Conservation (phyloP, 2,797 vertebrate species). For the Pangasius macronema region DNA sequence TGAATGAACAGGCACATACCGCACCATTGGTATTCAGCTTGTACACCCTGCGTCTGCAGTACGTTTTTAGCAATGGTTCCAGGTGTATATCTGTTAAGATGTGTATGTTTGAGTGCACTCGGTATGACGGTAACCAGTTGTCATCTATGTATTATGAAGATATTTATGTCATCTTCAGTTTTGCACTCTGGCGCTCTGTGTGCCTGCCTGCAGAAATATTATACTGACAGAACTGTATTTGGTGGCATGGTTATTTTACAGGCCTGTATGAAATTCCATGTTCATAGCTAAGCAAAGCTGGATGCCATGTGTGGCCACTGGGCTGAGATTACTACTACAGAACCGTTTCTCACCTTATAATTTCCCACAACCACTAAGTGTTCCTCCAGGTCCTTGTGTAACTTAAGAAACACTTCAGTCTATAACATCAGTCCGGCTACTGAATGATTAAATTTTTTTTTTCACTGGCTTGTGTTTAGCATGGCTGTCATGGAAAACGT, state of each 20-base stretch:
- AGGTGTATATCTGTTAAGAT: too few relatives aligned
- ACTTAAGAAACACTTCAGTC: not conserved
- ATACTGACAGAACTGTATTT: not conserved
- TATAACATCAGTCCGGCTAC: not conserved
- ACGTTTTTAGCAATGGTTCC: not conserved
- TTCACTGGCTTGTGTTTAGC: not conserved
- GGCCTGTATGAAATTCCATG: not conserved
- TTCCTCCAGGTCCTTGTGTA: not conserved
- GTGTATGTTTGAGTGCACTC: too few relatives aligned
- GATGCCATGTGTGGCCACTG: not conserved
- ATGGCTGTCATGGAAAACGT: too few relatives aligned
- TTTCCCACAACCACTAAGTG: not conserved
- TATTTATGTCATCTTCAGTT: not conserved
- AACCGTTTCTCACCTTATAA: not conserved
- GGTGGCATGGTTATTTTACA: not conserved
- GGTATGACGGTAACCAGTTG: not conserved
- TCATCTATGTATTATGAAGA: not conserved
- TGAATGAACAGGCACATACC: not conserved
- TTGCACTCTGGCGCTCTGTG: not conserved
- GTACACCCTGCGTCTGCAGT: not conserved
- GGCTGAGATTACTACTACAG: not conserved
- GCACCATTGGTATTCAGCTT: not conserved
- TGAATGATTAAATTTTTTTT: not conserved
- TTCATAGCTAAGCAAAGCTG: not conserved
- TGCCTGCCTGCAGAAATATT: not conserved